Percentiles rank a stretch among this genome's conserved stretches.
Evolutionary conservation across 2,797 vertebrate species (phyloP).

Genomic region (Rhinoraja longicauda): DNA sequence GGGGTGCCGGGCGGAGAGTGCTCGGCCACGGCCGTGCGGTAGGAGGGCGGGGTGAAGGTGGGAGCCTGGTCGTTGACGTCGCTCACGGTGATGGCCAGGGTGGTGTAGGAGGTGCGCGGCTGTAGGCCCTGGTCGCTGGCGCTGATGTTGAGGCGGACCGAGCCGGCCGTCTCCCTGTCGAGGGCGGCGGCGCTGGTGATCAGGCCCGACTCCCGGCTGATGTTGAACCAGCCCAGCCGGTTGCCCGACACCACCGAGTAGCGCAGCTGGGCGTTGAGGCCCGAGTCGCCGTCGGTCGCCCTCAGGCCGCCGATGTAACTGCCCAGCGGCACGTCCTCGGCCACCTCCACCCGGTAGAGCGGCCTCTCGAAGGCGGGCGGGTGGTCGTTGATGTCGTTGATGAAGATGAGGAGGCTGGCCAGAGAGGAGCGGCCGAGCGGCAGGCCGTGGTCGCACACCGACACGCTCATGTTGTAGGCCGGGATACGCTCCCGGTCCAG

Average conservation of each 20-base stretch:
- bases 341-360: conserved; percentile 78
- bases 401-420: conserved; percentile 91
- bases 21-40: conserved; percentile 73
- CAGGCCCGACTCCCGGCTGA: conserved; percentile 92
- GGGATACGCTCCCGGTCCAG: conserved; percentile 90
- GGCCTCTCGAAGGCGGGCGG: conserved; percentile 78
- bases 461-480: conserved; percentile 91
- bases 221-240: conserved; percentile 84
- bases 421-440: conserved; percentile 79
- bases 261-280: conserved; percentile 91
- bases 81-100: conserved; percentile 78
- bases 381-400: conserved; percentile 96
- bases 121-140: conserved; percentile 93
- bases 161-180: conserved; percentile 81
- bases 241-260: conserved; percentile 95
- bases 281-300: conserved; percentile 90
- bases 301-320: conserved; percentile 91
- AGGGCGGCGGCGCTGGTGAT: conserved; percentile 73
- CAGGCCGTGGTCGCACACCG: conserved; percentile 76
- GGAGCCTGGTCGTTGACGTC: conserved; percentile 93
- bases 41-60: conserved; percentile 69
- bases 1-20: conserved; percentile 76
- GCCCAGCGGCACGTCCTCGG: conserved; percentile 84
- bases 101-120: conserved; percentile 86
- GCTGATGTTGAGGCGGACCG: conserved; percentile 87